These are phyloP conservation scores for Lasius fuliginosus DNA, from an alignment of 2,888 invertebrate genomes.

Conservation along the genomic window DNA sequence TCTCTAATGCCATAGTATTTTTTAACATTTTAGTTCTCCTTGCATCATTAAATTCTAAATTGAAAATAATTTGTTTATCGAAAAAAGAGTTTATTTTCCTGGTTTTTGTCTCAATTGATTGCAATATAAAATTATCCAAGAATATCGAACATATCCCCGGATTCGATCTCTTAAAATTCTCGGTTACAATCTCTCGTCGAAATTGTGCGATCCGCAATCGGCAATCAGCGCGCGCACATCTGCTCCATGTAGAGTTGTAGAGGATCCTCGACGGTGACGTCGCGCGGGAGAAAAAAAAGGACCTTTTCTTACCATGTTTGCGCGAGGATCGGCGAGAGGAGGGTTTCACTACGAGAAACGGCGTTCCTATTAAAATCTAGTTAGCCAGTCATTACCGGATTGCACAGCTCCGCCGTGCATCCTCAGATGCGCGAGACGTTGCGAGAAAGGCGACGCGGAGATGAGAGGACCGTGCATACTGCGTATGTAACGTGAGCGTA, in stretches of 20 bases:
- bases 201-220: conserved; percentile 17
- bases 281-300: conserved; percentile 60
- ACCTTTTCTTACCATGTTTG: conserved; percentile 56
- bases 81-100: neutral
- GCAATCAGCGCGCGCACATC: conserved; percentile 34
- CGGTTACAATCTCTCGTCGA: conserved; percentile 30
- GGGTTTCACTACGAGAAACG: conserved; percentile 73
- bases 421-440: conserved; percentile 38
- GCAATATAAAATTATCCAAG: neutral
- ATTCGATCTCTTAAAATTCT: conserved; percentile 9
- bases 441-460: conserved; percentile 70
- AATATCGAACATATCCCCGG: neutral
- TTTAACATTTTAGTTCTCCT: neutral
- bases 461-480: conserved; percentile 57
- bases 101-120: neutral
- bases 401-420: conserved; percentile 59
- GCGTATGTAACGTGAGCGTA: conserved; percentile 47
- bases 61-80: neutral
- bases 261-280: conserved; percentile 47
- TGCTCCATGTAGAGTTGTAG: conserved; percentile 9
- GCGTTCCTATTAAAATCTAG: conserved; percentile 80
- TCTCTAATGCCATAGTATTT: neutral
- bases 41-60: neutral
- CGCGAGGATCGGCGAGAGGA: conserved; percentile 49
- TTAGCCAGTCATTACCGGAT: conserved; percentile 78